phyloP scores from a whole-genome alignment of 2,888 invertebrate genomes.

The Aporophyla lueneburgensis region DNA sequence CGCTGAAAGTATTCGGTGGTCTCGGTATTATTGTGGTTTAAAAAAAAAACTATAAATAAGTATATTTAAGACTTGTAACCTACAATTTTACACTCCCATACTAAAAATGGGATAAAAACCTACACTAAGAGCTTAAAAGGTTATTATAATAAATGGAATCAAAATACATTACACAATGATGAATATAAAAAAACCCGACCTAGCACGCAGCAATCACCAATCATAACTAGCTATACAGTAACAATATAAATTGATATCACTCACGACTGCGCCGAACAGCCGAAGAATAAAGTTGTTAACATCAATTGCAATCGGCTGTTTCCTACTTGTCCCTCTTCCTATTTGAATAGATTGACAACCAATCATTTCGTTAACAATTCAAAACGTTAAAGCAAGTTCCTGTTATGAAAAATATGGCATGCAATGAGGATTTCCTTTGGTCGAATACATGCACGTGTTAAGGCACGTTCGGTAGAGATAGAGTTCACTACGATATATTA shows the following conservation, averaged over 20 bases:
- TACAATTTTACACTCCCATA: background rate
- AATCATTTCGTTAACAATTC: slow-evolving; percentile 66
- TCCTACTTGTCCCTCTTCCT: slow-evolving; percentile 68
- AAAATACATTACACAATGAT: background rate
- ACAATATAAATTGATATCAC: slow-evolving; percentile 38
- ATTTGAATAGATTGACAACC: slow-evolving; percentile 61
- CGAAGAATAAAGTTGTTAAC: slow-evolving; percentile 68
- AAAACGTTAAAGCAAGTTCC: slow-evolving; percentile 54
- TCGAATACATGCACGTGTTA: slow-evolving; percentile 9
- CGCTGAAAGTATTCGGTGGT: slow-evolving; percentile 32
- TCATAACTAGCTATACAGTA: slow-evolving; percentile 10
- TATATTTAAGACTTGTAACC: background rate
- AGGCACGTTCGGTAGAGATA: background rate
- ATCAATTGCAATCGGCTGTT: slow-evolving; percentile 69
- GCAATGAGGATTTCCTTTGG: slow-evolving; percentile 65
- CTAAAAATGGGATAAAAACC: background rate
- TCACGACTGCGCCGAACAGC: slow-evolving; percentile 47
- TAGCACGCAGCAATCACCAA: slow-evolving; percentile 19
- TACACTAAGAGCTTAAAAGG: background rate
- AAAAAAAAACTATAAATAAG: slow-evolving; percentile 3
- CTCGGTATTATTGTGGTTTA: slow-evolving; percentile 12
- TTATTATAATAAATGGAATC: background rate
- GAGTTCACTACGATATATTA: background rate
- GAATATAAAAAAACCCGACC: background rate
- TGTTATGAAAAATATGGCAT: slow-evolving; percentile 53